Conservation (phyloP, 1,140 invertebrate genomes). For the Halictus rubicundus region DNA sequence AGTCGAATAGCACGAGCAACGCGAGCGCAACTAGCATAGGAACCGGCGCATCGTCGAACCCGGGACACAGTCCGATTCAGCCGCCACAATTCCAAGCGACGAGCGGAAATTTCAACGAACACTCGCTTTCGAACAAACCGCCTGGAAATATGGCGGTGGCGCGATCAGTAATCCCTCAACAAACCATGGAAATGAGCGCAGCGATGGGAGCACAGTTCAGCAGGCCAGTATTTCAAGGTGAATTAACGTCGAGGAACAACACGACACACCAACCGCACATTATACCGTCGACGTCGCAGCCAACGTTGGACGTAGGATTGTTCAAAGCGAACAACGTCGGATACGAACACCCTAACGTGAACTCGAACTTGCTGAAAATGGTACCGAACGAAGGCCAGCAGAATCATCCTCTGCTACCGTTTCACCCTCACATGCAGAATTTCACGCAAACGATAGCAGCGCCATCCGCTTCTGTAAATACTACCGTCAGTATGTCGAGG, state of each 20-base stretch:
- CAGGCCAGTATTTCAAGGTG: conserved; percentile 71
- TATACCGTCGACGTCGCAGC: conserved; percentile 67
- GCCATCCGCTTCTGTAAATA: conserved; percentile 75
- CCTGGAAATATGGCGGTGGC: conserved; percentile 74
- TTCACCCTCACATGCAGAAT: conserved; percentile 77
- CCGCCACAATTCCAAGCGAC: conserved; percentile 71
- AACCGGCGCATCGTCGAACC: conserved; percentile 66
- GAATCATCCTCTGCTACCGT: conserved; percentile 70
- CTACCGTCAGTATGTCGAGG: conserved; percentile 85
- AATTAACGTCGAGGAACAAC: conserved; percentile 65
- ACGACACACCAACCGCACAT: conserved; percentile 63
- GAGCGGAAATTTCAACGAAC: conserved; percentile 65
- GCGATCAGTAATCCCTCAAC: conserved; percentile 73
- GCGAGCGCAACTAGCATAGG: conserved; percentile 45
- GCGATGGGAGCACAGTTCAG: conserved; percentile 69
- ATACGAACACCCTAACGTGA: conserved; percentile 75
- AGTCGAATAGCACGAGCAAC: conserved; percentile 81
- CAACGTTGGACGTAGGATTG: conserved; percentile 66
- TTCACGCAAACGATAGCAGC: conserved; percentile 76
- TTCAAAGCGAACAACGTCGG: conserved; percentile 66
- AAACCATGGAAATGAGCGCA: conserved; percentile 68
- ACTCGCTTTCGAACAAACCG: conserved; percentile 70
- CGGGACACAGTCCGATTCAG: conserved; percentile 72
- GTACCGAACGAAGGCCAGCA: conserved; percentile 72
- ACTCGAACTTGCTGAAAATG: conserved; percentile 78